These are phyloP conservation scores for Hypotaenidia okinawae DNA, from an alignment of 2,797 vertebrate species.

Conservation along the genomic window DNA sequence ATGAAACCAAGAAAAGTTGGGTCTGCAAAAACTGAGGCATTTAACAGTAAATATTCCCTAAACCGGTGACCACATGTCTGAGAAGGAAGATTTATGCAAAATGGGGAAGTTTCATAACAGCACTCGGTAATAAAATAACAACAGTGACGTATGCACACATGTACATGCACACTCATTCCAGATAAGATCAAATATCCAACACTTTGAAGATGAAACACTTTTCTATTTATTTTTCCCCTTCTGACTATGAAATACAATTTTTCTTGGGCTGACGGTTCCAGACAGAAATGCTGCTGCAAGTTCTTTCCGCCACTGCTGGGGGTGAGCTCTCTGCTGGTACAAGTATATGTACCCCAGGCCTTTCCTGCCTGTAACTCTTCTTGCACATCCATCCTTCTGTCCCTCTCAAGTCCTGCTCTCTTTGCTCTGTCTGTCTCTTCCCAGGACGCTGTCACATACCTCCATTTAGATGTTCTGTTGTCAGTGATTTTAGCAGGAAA, in stretches of 20 bases:
- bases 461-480: not conserved
- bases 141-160: not conserved
- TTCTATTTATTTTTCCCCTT: slow-evolving; percentile 31
- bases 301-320: not conserved
- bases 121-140: slow-evolving; percentile 13
- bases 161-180: not conserved
- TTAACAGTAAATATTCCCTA: slow-evolving; percentile 65
- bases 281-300: not conserved
- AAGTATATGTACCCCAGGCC: not conserved
- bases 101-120: slow-evolving; percentile 40
- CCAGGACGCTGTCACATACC: not conserved
- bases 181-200: slow-evolving; percentile 18
- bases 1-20: slow-evolving; percentile 70
- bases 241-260: not conserved
- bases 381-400: not conserved
- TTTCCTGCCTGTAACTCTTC: not conserved
- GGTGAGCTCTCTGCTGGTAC: not conserved
- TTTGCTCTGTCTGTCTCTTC: not conserved
- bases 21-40: slow-evolving; percentile 68
- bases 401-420: not conserved
- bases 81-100: slow-evolving; percentile 49
- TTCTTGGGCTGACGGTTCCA: not conserved
- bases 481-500: slow-evolving; percentile 3
- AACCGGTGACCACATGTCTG: slow-evolving; percentile 69
- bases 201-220: not conserved